These are phyloP conservation scores for Pungitius pungitius DNA, from an alignment of 2,113 vertebrate species.

Conservation along the genomic window DNA sequence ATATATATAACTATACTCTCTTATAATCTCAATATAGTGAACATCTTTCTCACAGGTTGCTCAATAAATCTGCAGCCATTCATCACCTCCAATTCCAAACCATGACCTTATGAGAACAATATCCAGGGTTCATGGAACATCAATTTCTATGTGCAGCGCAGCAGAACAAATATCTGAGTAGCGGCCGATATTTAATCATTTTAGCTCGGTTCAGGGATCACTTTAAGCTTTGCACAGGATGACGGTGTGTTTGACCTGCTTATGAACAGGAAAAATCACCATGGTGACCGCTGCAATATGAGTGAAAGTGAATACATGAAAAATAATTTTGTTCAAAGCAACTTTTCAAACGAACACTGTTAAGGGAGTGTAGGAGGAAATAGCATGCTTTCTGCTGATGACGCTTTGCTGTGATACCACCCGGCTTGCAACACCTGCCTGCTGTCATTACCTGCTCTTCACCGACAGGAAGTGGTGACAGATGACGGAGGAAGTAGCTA, in stretches of 20 bases:
- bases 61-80: slow-evolving; percentile 57
- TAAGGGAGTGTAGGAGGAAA: neutral
- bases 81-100: slow-evolving; percentile 67
- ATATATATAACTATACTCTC: neutral
- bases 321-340: neutral
- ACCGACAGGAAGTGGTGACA: slow-evolving; percentile 79
- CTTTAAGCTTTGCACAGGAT: slow-evolving; percentile 43
- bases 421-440: slow-evolving; percentile 69
- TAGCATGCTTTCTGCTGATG: slow-evolving; percentile 23
- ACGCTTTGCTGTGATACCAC: slow-evolving; percentile 64
- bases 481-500: slow-evolving; percentile 75
- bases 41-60: slow-evolving; percentile 21
- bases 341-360: neutral
- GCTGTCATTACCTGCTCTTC: slow-evolving; percentile 76
- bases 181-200: slow-evolving; percentile 65
- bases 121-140: slow-evolving; percentile 69
- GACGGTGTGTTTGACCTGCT: slow-evolving; percentile 28
- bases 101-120: slow-evolving; percentile 60
- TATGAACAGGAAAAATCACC: slow-evolving; percentile 8
- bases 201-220: slow-evolving; percentile 49
- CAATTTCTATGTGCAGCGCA: slow-evolving; percentile 70
- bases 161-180: slow-evolving; percentile 75
- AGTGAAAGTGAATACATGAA: neutral
- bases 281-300: neutral
- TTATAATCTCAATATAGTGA: slow-evolving; percentile 16